phyloP scores from a whole-genome alignment of 1,140 invertebrate genomes.

The Gonioctena quinquepunctata region DNA sequence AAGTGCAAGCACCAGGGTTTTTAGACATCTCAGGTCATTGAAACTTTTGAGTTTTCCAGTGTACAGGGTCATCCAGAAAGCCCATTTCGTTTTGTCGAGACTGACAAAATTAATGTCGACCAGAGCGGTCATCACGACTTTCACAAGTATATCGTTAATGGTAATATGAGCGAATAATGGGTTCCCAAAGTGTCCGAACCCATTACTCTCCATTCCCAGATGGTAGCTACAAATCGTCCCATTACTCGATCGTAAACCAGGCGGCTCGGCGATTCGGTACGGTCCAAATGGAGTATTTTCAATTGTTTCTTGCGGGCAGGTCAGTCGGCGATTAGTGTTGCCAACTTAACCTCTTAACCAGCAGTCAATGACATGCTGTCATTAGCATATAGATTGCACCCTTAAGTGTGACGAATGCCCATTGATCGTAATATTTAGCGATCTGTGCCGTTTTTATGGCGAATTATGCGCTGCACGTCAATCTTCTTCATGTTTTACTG shows the following conservation, averaged over 20 bases:
- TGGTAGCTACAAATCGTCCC: slow-evolving; percentile 14
- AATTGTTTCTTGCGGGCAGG: slow-evolving; percentile 18
- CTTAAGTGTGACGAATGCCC: slow-evolving; percentile 37
- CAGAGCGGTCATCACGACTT: too few species aligned
- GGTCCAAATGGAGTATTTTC: slow-evolving; percentile 12
- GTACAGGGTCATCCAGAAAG: too few species aligned
- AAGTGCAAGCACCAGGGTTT: too few species aligned
- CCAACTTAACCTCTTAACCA: slow-evolving; percentile 39
- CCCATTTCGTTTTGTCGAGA: too few species aligned
- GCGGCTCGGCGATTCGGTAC: slow-evolving; percentile 17
- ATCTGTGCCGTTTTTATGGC: slow-evolving; percentile 28
- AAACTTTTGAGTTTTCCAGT: too few species aligned
- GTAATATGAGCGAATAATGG: neutral
- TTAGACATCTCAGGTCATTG: too few species aligned
- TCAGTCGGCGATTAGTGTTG: slow-evolving; percentile 32
- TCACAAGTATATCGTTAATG: neutral
- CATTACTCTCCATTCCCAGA: slow-evolving; percentile 14
- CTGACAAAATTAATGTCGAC: too few species aligned
- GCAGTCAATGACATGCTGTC: slow-evolving; percentile 39
- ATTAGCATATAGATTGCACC: slow-evolving; percentile 51
- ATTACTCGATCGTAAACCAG: slow-evolving; percentile 16
- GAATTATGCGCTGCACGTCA: slow-evolving; percentile 23
- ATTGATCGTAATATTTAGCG: slow-evolving; percentile 27
- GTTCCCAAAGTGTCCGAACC: neutral
- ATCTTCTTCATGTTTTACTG: slow-evolving; percentile 24